These are phyloP conservation scores for Drosophila ustulata DNA, from an alignment of 2,888 invertebrate genomes.

Conservation along the genomic window DNA sequence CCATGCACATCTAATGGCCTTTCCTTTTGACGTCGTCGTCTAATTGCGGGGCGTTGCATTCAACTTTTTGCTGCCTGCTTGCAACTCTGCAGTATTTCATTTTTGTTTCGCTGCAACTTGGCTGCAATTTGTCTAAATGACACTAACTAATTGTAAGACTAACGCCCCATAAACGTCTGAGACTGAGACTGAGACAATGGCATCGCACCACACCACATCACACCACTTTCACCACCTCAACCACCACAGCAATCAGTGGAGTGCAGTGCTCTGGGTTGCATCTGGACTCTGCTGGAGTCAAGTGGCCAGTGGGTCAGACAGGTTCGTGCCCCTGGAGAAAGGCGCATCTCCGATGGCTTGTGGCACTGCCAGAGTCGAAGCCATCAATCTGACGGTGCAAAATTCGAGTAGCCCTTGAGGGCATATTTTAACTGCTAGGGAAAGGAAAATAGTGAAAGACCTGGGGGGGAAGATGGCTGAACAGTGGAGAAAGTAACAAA, in stretches of 20 bases:
- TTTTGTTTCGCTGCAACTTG: constrained; percentile 35
- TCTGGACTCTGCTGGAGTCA: constrained; percentile 18
- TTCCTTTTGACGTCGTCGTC: constrained; percentile 72
- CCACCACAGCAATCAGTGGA: background rate
- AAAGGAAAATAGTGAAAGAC: background rate
- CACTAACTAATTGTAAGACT: constrained; percentile 77
- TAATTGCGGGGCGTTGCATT: constrained; percentile 62
- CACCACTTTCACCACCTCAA: constrained; percentile 58
- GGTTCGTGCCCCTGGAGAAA: constrained; percentile 44
- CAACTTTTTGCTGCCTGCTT: constrained; percentile 35
- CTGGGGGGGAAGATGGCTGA: background rate
- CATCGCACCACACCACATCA: background rate
- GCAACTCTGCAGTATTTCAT: constrained; percentile 1
- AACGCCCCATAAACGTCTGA: constrained; percentile 73
- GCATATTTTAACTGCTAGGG: background rate
- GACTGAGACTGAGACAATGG: constrained; percentile 39
- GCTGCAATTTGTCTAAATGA: constrained; percentile 77
- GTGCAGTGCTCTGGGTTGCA: constrained; percentile 11
- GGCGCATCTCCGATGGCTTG: constrained; percentile 18
- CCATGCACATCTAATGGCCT: constrained; percentile 72
- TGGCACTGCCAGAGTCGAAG: constrained; percentile 1
- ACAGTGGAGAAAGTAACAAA: constrained; percentile 9
- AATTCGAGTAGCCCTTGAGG: constrained; percentile 15
- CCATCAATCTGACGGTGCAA: constrained; percentile 8
- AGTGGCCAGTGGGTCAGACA: constrained; percentile 34